These are phyloP conservation scores for Meloidogyne exigua DNA, from an alignment of 1,140 invertebrate species.

Conservation along the genomic window DNA sequence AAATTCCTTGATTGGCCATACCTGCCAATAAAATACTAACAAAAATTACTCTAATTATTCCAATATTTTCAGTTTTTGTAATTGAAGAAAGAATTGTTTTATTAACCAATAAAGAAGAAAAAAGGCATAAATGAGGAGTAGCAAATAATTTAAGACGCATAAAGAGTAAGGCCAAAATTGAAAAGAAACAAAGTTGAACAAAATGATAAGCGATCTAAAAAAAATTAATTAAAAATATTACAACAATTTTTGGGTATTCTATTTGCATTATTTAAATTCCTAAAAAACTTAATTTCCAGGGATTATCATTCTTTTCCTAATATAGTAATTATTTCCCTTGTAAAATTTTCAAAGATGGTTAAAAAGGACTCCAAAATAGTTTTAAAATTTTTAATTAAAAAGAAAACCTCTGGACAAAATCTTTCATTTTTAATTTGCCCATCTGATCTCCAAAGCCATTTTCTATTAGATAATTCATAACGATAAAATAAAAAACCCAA, in stretches of 20 bases:
- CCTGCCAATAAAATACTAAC: slow-evolving; percentile 42
- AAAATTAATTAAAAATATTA: slow-evolving; percentile 4
- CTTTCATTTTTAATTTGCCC: neutral
- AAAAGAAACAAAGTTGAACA: slow-evolving; percentile 72
- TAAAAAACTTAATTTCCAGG: no score
- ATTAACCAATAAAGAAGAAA: slow-evolving; percentile 71
- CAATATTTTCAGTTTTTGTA: slow-evolving; percentile 11
- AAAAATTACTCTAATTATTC: slow-evolving; percentile 33
- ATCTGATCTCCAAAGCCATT: slow-evolving; percentile 1
- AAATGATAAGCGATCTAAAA: slow-evolving; percentile 72
- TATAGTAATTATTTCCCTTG: no score
- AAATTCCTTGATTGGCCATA: slow-evolving; percentile 55
- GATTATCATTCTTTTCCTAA: no score
- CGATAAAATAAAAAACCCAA: slow-evolving; percentile 38
- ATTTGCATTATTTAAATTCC: no score
- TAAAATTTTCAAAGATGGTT: no score
- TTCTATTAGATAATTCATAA: slow-evolving; percentile 17
- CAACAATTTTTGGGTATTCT: no score
- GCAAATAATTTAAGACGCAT: slow-evolving; percentile 82
- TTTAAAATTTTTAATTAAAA: neutral
- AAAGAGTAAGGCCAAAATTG: slow-evolving; percentile 75
- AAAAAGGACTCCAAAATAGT: no score
- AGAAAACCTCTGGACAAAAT: slow-evolving; percentile 18
- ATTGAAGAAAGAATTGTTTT: slow-evolving; percentile 59
- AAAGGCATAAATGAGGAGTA: slow-evolving; percentile 77